Conservation (phyloP, 2,888 invertebrate genomes). For the Achlya flavicornis region DNA sequence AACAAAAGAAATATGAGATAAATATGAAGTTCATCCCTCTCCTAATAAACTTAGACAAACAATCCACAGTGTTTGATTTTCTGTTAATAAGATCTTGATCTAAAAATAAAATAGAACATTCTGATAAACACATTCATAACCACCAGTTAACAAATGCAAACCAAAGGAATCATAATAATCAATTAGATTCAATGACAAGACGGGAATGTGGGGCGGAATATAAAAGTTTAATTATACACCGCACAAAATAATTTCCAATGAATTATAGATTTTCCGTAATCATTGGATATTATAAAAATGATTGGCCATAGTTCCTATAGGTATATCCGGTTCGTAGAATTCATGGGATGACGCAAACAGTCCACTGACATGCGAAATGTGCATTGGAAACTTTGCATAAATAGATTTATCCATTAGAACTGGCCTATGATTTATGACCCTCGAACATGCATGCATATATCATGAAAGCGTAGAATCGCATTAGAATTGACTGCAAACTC, state of each 20-base stretch:
- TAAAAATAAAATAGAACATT: too few relatives aligned
- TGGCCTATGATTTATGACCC: constrained; percentile 63
- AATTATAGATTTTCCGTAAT: constrained; percentile 31
- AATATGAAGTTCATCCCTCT: too few relatives aligned
- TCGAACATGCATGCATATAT: constrained; percentile 58
- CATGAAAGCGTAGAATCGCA: constrained; percentile 33
- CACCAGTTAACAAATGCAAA: background rate
- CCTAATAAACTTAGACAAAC: too few relatives aligned
- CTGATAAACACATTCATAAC: too few relatives aligned
- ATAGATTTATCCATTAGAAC: constrained; percentile 77
- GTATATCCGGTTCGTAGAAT: constrained; percentile 9
- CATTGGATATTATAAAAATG: constrained; percentile 28
- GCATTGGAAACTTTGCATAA: constrained; percentile 79
- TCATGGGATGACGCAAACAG: constrained; percentile 55
- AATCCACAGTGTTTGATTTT: too few relatives aligned
- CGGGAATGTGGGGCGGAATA: constrained; percentile 21
- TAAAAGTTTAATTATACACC: constrained; percentile 35
- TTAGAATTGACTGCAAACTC: constrained; percentile 14
- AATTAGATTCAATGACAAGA: constrained; percentile 36
- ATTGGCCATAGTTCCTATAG: constrained; percentile 27
- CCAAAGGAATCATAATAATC: constrained; percentile 25
- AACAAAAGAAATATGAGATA: too few relatives aligned
- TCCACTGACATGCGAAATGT: constrained; percentile 70
- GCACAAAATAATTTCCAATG: constrained; percentile 30
- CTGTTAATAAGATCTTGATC: too few relatives aligned